A percentile compares a stretch with the other conserved stretches of the same genome.
phyloP scores from a whole-genome alignment of 1,140 invertebrate genomes.

The Mactra quadrangularis region DNA sequence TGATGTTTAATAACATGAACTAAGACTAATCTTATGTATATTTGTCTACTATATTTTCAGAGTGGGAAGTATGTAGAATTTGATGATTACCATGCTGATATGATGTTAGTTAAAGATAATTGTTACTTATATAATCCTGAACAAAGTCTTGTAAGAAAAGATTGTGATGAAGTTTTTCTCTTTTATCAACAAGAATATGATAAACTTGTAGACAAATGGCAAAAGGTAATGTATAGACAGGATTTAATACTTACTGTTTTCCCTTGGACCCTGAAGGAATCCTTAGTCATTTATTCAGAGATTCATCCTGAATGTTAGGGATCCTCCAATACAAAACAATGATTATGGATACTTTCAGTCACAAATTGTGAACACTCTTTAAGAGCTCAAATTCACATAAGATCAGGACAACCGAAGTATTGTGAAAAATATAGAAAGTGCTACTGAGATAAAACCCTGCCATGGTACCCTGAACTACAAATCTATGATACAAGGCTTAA shows the following conservation, averaged over 20 bases:
- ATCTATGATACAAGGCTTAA: too few relatives aligned
- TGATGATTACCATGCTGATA: constrained; percentile 82
- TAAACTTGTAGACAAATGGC: constrained; percentile 78
- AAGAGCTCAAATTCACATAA: neutral
- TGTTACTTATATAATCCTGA: constrained; percentile 82
- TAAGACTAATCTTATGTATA: too few relatives aligned
- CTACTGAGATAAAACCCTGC: too few relatives aligned
- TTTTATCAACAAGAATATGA: constrained; percentile 81
- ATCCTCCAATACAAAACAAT: neutral
- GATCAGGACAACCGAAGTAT: too few relatives aligned
- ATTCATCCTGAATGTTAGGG: too few relatives aligned
- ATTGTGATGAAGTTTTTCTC: constrained; percentile 82
- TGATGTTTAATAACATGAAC: too few relatives aligned
- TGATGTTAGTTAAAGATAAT: constrained; percentile 81
- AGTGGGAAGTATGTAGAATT: constrained; percentile 73
- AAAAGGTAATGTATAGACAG: constrained; percentile 65
- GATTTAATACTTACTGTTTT: neutral
- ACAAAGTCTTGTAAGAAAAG: constrained; percentile 79
- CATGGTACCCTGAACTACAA: too few relatives aligned
- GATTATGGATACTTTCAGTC: neutral
- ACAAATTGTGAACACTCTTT: neutral
- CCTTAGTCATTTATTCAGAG: too few relatives aligned
- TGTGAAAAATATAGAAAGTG: too few relatives aligned
- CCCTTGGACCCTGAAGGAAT: neutral
- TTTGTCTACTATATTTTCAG: constrained; percentile 74